Evolutionary conservation across 2,113 vertebrate species (phyloP).

Genomic region (Gavialis gangeticus): DNA sequence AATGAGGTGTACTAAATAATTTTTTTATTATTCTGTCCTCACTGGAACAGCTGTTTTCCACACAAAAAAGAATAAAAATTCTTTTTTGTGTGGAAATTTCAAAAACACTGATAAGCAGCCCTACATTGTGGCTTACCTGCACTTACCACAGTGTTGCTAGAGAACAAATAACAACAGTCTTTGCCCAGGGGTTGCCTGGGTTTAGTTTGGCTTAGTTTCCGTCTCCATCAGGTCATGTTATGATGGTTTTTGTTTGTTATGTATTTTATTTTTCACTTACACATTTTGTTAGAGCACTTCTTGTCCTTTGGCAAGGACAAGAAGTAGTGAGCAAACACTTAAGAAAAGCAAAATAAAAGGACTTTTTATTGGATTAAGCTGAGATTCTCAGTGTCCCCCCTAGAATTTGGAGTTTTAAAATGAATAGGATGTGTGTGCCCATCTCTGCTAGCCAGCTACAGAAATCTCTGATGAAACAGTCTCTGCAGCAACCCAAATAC

Average conservation of each 20-base stretch:
- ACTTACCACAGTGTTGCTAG: not conserved
- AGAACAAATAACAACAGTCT: not conserved
- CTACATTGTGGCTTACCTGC: not conserved
- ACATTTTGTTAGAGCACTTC: not conserved
- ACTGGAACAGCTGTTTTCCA: conserved; percentile 13
- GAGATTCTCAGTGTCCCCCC: not conserved
- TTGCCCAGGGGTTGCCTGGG: not conserved
- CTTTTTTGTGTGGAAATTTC: no score
- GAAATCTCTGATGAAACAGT: not conserved
- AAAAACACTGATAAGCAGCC: not conserved
- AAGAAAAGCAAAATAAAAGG: not conserved
- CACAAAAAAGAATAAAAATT: not conserved
- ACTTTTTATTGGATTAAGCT: not conserved
- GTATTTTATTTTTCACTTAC: not conserved
- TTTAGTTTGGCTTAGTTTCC: not conserved
- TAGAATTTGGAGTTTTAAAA: not conserved
- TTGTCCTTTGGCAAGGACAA: not conserved
- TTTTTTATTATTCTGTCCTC: not conserved
- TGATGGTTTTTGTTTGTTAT: not conserved
- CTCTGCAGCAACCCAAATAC: no score
- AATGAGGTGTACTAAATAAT: not conserved
- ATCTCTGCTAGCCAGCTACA: not conserved
- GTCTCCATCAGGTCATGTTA: not conserved
- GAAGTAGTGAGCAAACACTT: not conserved
- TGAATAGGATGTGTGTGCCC: not conserved